Evolutionary conservation across 2,888 invertebrate species (phyloP), one percentile per base, ranked within the genome.

Genomic region (Drosophila tripunctata): DNA sequence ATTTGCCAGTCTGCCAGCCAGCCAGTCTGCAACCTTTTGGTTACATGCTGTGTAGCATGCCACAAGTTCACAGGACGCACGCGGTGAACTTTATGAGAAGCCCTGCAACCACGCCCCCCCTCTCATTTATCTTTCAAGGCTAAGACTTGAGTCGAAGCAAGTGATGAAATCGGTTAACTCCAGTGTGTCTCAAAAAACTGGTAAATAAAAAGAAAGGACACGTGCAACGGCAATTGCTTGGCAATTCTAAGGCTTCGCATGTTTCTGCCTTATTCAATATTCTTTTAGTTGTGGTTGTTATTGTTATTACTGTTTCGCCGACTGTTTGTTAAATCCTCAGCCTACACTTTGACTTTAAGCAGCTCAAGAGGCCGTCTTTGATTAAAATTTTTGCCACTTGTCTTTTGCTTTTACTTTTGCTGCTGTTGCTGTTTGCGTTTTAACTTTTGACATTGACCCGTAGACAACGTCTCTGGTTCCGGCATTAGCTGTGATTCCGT

Each of bases 351-450:
- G 68, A 77, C 60, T 60, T 60, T 36, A 40, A 57, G 41, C 21
- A 38, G 45, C 61, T 51, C 51, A 40, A 21, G 56, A 54, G 44
- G 60, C 64, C 45, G 65, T 52, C 78, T 76, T 78, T 82, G 82
- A 82, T 82, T 81, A 84, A 75, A 74, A 78, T 81, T 78, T n/a
- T 84, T 84, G 68, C 65, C 84, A 80, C 80, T 83, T 80, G 45
- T 77, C 71, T 64, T 75, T 71, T 67, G 38, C 55, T 31, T 40
- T 71, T 67, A 43, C 55, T 31, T 40, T 67, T 52, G 40, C 64
- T 45, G 62, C 48, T 54, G n/a, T n/a, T n/a, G n/a, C 44, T 60
- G 70, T n/a, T n/a, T n/a, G 64, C 63, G 67, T 62, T 81, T 78
- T 82, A 83, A 68, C 77, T 75, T 69, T 63, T 80, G 79, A 77